These are phyloP conservation scores for Drosophila guanche DNA, from an alignment of 1,140 invertebrate species.

Conservation along the genomic window DNA sequence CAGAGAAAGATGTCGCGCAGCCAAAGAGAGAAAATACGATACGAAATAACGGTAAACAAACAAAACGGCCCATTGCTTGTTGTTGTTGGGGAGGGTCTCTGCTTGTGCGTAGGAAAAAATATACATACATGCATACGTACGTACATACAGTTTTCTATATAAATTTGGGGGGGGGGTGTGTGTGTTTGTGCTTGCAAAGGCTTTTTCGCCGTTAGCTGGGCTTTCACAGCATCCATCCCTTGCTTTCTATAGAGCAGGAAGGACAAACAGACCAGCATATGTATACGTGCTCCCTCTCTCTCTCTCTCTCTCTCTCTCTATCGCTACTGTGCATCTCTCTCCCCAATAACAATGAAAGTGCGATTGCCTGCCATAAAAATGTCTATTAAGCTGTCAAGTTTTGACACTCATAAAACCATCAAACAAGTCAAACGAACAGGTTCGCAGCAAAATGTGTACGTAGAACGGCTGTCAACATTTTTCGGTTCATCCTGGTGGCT, in stretches of 20 bases:
- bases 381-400: conserved; percentile 75
- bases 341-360: conserved; percentile 62
- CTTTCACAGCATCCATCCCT: too few relatives aligned
- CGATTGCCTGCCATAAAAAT: conserved; percentile 64
- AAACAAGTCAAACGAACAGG: conserved; percentile 81
- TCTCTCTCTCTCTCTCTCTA: background rate
- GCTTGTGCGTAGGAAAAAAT: conserved; percentile 10
- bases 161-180: too few relatives aligned
- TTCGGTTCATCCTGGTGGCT: conserved; percentile 58
- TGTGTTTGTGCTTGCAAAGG: background rate
- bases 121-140: background rate
- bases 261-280: background rate
- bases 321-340: background rate
- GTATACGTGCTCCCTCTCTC: background rate
- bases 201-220: too few relatives aligned
- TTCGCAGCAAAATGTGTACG: conserved; percentile 56
- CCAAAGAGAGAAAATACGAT: conserved; percentile 19
- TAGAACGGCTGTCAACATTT: conserved; percentile 59
- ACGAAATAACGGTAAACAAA: conserved; percentile 51
- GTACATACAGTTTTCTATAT: too few relatives aligned
- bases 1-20: conserved; percentile 11
- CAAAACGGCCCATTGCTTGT: conserved; percentile 30
- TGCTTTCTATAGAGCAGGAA: too few relatives aligned
- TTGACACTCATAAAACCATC: conserved; percentile 81
- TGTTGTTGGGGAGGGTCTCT: conserved; percentile 22